phyloP scores from a whole-genome alignment of 2,888 invertebrate genomes.

The Pachydiplax longipennis region DNA sequence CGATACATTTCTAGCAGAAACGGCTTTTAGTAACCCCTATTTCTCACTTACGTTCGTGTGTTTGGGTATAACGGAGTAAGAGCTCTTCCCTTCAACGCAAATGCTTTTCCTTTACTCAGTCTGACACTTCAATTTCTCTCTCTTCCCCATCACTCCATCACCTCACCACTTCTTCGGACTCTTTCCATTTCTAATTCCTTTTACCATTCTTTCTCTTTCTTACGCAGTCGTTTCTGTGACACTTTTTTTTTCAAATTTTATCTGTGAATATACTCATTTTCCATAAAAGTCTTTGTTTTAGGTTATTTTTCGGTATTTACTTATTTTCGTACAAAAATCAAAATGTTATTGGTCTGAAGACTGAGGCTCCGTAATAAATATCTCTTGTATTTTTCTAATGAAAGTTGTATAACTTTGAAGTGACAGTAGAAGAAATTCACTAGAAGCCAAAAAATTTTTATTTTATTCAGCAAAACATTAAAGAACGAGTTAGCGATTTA shows the following conservation, averaged over 20 bases:
- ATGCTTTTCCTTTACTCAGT: slow-evolving; percentile 38
- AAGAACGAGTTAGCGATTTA: no score
- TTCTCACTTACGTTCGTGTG: not conserved
- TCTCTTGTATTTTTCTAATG: no score
- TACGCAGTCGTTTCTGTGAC: not conserved
- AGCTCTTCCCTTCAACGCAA: slow-evolving; percentile 13
- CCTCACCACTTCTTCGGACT: not conserved
- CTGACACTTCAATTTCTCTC: slow-evolving; percentile 13
- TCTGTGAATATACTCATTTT: not conserved
- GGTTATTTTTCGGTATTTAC: not conserved
- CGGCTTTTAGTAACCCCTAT: not conserved
- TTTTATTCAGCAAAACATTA: no score
- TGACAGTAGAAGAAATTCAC: no score
- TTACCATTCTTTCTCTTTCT: not conserved
- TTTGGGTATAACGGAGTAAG: not conserved
- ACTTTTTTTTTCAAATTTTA: not conserved
- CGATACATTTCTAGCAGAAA: not conserved
- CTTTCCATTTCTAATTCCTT: not conserved
- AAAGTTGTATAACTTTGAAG: no score
- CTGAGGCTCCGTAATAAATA: no score
- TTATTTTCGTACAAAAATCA: not conserved
- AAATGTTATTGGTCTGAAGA: no score
- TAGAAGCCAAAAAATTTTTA: no score
- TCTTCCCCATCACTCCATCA: not conserved
- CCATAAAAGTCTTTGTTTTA: not conserved